Conservation (phyloP, 2,113 vertebrate genomes). For the Dolichallabes microphthalmus region DNA sequence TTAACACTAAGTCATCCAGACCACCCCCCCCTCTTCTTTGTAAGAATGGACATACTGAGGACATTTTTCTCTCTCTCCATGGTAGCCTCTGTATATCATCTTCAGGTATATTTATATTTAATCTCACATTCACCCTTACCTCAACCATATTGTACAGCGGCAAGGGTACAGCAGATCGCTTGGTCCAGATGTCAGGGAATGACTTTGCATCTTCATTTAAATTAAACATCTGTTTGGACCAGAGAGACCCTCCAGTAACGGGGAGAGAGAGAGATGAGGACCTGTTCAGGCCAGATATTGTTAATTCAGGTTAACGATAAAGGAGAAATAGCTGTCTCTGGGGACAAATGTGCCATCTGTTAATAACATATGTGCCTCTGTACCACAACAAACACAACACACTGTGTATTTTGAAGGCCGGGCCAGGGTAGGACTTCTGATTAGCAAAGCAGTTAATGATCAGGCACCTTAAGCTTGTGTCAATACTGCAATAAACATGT, state of each 20-base stretch:
- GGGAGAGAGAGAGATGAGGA: not conserved
- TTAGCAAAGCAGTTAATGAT: not conserved
- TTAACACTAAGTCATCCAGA: not conserved
- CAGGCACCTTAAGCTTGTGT: not conserved
- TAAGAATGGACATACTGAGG: not conserved
- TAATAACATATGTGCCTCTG: constrained; percentile 42
- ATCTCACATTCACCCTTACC: constrained; percentile 2
- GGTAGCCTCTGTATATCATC: not conserved
- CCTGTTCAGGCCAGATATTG: constrained; percentile 23
- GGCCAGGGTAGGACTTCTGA: not conserved
- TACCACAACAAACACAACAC: constrained; percentile 17
- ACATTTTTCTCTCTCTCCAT: not conserved
- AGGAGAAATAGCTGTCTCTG: constrained; percentile 27
- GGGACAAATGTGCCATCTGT: constrained; percentile 55
- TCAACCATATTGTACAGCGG: not conserved
- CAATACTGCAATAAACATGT: not conserved
- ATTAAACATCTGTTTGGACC: constrained; percentile 30
- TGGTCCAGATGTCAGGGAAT: constrained; percentile 24
- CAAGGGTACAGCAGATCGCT: not conserved
- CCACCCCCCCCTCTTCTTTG: not conserved
- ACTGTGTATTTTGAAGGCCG: constrained; percentile 3
- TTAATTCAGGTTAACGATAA: constrained; percentile 51
- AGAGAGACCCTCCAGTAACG: constrained; percentile 10
- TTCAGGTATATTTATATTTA: not conserved
- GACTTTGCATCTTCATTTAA: constrained; percentile 21